These are phyloP conservation scores for Hylaeus anthracinus DNA, from an alignment of 1,140 invertebrate genomes.

Conservation along the genomic window DNA sequence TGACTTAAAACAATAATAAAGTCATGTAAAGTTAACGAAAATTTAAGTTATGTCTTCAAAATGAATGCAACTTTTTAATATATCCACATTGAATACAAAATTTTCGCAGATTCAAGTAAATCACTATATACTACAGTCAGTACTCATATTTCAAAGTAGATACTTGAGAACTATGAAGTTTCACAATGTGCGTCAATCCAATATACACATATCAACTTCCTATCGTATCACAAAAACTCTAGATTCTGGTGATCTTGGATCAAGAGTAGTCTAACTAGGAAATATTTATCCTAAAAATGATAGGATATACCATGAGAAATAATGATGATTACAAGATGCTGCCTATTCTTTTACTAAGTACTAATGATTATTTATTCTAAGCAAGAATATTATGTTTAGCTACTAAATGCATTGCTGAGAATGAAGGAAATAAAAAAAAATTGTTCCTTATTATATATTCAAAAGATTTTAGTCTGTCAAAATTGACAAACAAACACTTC, in stretches of 20 bases:
- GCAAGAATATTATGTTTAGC: constrained; percentile 39
- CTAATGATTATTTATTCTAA: constrained; percentile 40
- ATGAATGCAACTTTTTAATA: background rate
- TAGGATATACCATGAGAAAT: constrained; percentile 33
- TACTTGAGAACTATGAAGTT: constrained; percentile 15
- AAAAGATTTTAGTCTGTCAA: background rate
- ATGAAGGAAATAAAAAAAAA: constrained; percentile 27
- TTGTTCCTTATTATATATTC: background rate
- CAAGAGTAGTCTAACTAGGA: constrained; percentile 23
- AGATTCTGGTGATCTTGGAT: constrained; percentile 16
- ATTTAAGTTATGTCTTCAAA: background rate
- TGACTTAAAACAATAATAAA: background rate
- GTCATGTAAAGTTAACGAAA: constrained; percentile 6
- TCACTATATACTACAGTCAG: constrained; percentile 10
- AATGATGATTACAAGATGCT: constrained; percentile 13
- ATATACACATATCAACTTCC: constrained; percentile 12
- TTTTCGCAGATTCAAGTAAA: background rate
- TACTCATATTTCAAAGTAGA: constrained; percentile 11
- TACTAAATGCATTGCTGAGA: constrained; percentile 61
- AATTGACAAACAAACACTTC: constrained; percentile 7
- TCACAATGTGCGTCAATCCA: constrained; percentile 6
- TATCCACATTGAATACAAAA: background rate
- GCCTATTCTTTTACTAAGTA: constrained; percentile 30
- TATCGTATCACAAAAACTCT: constrained; percentile 8
- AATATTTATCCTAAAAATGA: constrained; percentile 15